Evolutionary conservation across 1,140 invertebrate species (phyloP).

Genomic region (Papilio helenus): DNA sequence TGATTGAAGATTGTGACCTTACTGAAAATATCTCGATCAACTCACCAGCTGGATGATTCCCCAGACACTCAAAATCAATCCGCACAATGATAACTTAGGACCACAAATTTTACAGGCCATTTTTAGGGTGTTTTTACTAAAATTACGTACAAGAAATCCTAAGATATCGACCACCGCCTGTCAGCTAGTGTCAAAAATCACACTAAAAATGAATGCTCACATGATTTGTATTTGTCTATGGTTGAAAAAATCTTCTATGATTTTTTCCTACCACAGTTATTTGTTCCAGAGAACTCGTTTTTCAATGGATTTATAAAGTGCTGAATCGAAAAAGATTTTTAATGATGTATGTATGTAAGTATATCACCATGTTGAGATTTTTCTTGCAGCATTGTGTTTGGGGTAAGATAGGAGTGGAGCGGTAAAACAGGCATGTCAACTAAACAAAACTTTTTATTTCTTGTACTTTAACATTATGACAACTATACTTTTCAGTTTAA

Average conservation of each 20-base stretch:
- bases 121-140: slow-evolving; percentile 66
- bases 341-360: no score
- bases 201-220: slow-evolving; percentile 68
- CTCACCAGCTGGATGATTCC: slow-evolving; percentile 95
- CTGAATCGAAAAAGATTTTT: not conserved
- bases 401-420: no score
- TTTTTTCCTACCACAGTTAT: not conserved
- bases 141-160: slow-evolving; percentile 60
- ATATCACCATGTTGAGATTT: no score
- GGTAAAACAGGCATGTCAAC: no score
- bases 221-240: slow-evolving; percentile 76
- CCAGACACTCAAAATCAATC: slow-evolving; percentile 94
- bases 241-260: slow-evolving; percentile 37
- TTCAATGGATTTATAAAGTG: not conserved
- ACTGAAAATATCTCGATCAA: slow-evolving; percentile 46
- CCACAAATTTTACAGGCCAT: slow-evolving; percentile 85
- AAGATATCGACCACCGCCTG: slow-evolving; percentile 74
- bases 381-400: no score
- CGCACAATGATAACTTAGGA: slow-evolving; percentile 95
- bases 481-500: no score
- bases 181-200: slow-evolving; percentile 74
- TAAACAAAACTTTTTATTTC: no score
- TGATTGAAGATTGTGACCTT: slow-evolving; percentile 36
- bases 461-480: no score
- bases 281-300: not conserved